Percentiles rank a stretch among this genome's conserved stretches.
These are phyloP conservation scores for Petrocephalus zakoni DNA, from an alignment of 2,113 vertebrate species.

Conservation along the genomic window DNA sequence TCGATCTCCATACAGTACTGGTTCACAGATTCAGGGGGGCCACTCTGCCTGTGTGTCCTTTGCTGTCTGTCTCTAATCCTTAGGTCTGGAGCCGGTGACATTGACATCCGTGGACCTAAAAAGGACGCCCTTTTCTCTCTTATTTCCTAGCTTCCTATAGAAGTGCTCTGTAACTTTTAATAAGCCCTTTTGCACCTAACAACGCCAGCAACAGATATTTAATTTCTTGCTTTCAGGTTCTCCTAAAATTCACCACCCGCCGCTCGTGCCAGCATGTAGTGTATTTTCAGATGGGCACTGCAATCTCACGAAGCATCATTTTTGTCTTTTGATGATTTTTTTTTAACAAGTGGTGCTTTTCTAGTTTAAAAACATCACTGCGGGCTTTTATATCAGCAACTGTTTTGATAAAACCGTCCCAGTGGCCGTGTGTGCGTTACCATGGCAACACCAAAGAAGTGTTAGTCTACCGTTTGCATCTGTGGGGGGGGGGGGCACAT, in stretches of 20 bases:
- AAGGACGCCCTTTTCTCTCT: background rate
- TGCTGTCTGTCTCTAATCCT: too few species aligned
- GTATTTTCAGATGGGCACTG: too few species aligned
- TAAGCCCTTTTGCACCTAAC: background rate
- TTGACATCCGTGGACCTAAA: background rate
- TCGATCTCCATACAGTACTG: too few species aligned
- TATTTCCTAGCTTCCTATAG: background rate
- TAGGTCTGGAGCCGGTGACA: too few species aligned
- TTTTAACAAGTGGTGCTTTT: slow-evolving; percentile 5
- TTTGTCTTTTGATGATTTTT: slow-evolving; percentile 9
- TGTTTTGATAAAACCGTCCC: background rate
- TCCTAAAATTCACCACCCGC: background rate
- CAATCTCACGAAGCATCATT: background rate
- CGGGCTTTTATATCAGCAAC: slow-evolving; percentile 10
- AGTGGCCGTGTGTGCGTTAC: background rate
- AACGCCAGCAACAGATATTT: background rate
- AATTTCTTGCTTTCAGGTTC: background rate
- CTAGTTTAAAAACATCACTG: background rate
- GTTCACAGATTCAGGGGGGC: too few species aligned
- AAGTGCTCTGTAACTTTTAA: background rate
- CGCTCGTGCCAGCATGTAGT: too few species aligned
- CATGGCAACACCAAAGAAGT: slow-evolving; percentile 8
- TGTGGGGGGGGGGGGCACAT: background rate
- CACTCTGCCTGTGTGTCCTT: too few species aligned
- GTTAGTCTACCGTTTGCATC: background rate